Conservation (phyloP, 37 sponge, comb jelly and placozoan species). For the Bolinopsis microptera region DNA sequence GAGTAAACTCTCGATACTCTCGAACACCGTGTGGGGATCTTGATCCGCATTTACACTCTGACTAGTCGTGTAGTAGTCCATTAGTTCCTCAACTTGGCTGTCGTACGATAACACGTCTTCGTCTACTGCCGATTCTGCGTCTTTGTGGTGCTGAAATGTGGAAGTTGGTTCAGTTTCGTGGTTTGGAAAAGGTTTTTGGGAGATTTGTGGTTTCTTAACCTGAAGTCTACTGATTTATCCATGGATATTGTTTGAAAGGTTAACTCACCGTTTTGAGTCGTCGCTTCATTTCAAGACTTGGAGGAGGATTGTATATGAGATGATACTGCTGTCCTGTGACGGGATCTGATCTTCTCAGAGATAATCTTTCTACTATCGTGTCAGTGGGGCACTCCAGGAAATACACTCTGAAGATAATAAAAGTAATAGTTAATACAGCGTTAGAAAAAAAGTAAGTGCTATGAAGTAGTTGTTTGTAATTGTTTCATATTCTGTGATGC, state of each 20-base stretch:
- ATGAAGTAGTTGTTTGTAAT: background rate
- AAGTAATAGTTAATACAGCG: too few relatives aligned
- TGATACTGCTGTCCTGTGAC: constrained; percentile 69
- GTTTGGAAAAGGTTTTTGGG: background rate
- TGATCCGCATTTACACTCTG: constrained; percentile 88
- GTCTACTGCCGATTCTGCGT: constrained; percentile 61
- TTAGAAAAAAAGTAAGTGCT: background rate
- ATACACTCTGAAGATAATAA: constrained; percentile 73
- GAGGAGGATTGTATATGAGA: constrained; percentile 81
- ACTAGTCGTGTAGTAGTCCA: constrained; percentile 71
- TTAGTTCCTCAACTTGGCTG: constrained; percentile 5
- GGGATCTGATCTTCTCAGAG: constrained; percentile 67
- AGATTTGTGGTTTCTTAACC: background rate
- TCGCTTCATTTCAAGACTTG: constrained; percentile 72
- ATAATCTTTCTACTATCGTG: constrained; percentile 79
- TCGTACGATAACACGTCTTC: constrained; percentile 70
- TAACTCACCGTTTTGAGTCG: constrained; percentile 80
- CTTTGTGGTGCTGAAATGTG: constrained; percentile 35
- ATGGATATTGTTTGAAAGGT: too few relatives aligned
- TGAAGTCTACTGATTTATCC: too few relatives aligned
- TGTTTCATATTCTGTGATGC: too few relatives aligned
- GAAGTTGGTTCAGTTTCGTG: background rate
- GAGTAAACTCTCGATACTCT: constrained; percentile 78
- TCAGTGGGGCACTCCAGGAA: constrained; percentile 82
- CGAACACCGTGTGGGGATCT: constrained; percentile 88